These are phyloP conservation scores for Cecropterus lyciades DNA, from an alignment of 1,140 invertebrate genomes.

Conservation along the genomic window DNA sequence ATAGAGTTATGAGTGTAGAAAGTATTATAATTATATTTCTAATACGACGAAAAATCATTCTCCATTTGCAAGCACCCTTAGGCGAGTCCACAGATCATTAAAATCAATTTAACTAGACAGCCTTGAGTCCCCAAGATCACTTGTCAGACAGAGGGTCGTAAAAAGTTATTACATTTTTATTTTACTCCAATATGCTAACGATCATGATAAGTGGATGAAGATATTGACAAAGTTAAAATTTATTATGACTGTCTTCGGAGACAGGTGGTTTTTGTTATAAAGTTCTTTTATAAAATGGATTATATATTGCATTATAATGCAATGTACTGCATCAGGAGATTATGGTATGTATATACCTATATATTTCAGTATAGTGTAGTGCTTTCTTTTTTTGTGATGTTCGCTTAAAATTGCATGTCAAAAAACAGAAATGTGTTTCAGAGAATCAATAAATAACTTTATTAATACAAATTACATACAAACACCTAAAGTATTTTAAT, in stretches of 20 bases:
- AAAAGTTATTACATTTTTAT: constrained; percentile 17
- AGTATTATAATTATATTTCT: no score
- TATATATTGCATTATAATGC: background rate
- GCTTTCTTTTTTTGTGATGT: no score
- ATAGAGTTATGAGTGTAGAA: no score
- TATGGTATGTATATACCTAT: no score
- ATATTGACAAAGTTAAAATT: background rate
- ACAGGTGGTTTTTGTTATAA: background rate
- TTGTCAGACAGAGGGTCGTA: constrained; percentile 6
- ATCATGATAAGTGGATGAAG: constrained; percentile 6
- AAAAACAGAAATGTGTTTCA: no score
- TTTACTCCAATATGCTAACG: constrained; percentile 19
- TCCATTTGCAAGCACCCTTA: background rate
- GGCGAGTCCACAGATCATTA: background rate
- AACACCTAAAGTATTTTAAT: no score
- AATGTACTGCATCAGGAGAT: no score
- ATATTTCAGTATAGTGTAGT: no score
- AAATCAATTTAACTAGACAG: constrained; percentile 9
- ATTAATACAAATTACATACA: no score
- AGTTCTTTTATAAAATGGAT: background rate
- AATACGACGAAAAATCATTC: no score
- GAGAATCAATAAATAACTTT: no score
- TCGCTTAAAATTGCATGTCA: no score
- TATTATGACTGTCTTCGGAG: background rate
- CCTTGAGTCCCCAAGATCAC: constrained; percentile 2